Base-by-base conservation (phyloP, 1,140 invertebrate genomes). In the Monomorium pharaonis region DNA sequence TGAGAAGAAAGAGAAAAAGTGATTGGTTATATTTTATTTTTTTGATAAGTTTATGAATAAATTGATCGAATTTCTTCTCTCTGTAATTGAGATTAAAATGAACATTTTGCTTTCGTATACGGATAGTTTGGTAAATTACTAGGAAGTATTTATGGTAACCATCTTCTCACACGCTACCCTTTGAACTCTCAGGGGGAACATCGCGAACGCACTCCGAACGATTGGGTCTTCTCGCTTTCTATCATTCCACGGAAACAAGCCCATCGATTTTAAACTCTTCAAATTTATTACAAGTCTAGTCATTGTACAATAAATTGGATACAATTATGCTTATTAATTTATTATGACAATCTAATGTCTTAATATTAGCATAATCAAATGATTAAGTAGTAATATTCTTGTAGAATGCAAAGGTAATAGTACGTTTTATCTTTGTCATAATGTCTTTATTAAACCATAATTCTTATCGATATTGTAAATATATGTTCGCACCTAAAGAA, bases 91-190 rank as follows among this genome's bases (percentile, higher is more conserved):
- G 74, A 84, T 87, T 72, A 67, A 86, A 85, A 83, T n/a, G 51
- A 56, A 65, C 63, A 54, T 72, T 30, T 86, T 49, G 12, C 42
- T 85, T 49, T 54, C 37, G 42, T 58, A 47, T 84, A 49, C 54
- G 37, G 69, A 75, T 10, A 62, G 56, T 72, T 86, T 49, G 51
- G 54, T 89, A 89, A 89, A 89, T 89, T 89, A 89, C 77, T 24
- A 24, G 77, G 42, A 84, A 77, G 58, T 89, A 89, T 89, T 89
- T 89, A 89, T 89, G 88, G 85, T 86, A 89, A 84, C 58, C 30
- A 60, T 86, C 77, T 77, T 9, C 54, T 74, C 27, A 74, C 78
- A 89, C 88, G 88, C 74, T 74, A 89, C 37, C 47, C 78, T 89
- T 89, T 80, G 85, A 89, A 89, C 78, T 76, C 78, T 37, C 78